These are phyloP conservation scores for Clarias platycephalus DNA, from an alignment of 2,797 vertebrate species.

Conservation along the genomic window DNA sequence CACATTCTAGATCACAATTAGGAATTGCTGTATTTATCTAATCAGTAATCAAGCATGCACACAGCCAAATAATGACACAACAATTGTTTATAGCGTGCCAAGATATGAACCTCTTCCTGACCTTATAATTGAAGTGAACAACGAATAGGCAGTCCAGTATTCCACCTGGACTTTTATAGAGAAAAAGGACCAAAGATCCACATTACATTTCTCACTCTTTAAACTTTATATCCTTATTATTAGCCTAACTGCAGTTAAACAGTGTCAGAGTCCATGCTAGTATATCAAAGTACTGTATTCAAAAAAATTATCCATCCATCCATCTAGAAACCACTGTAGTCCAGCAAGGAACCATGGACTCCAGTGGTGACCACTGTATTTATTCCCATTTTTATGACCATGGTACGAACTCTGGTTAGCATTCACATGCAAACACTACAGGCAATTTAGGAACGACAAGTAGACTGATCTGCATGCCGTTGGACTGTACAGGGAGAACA, in stretches of 20 bases:
- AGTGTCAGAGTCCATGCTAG: background rate
- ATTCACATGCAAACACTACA: too few relatives aligned
- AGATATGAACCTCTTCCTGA: background rate
- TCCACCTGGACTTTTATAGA: background rate
- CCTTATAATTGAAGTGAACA: background rate
- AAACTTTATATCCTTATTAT: background rate
- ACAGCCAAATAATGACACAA: background rate
- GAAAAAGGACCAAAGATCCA: background rate
- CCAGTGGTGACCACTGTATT: too few relatives aligned
- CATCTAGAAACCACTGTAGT: too few relatives aligned
- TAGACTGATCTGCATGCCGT: too few relatives aligned
- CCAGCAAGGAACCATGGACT: too few relatives aligned
- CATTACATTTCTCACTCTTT: background rate
- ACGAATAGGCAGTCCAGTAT: background rate
- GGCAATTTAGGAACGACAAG: too few relatives aligned
- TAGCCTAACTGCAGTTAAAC: background rate
- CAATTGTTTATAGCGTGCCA: background rate
- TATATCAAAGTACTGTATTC: background rate
- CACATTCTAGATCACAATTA: too few relatives aligned
- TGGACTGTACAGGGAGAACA: too few relatives aligned
- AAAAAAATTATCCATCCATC: background rate
- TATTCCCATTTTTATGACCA: too few relatives aligned
- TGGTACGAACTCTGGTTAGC: too few relatives aligned
- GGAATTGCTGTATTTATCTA: background rate
- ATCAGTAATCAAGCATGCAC: background rate